Evolutionary conservation across 2,113 vertebrate species (phyloP).

Genomic region (Onychorhynchus coronatus): DNA sequence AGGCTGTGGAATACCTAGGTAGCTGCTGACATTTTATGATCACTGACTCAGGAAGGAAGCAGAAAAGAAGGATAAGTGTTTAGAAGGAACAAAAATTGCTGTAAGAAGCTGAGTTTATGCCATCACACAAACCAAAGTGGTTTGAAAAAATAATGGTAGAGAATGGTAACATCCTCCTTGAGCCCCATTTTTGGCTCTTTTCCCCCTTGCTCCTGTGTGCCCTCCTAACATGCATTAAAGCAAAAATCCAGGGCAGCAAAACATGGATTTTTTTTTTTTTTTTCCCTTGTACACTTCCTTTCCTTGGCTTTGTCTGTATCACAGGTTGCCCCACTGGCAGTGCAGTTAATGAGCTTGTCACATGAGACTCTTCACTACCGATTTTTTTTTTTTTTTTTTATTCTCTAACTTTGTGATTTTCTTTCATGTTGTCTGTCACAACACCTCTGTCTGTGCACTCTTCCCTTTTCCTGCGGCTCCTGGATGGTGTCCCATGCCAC

Average conservation of each 20-base stretch:
- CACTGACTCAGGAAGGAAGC: not conserved
- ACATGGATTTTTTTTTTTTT: not conserved
- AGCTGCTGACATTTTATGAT: not conserved
- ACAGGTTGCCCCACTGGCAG: not conserved
- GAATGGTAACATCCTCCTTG: not conserved
- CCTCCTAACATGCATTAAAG: not conserved
- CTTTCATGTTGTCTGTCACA: conserved; percentile 52
- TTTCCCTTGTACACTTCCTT: not conserved
- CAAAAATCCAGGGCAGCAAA: not conserved
- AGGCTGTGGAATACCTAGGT: not conserved
- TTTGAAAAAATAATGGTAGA: not conserved
- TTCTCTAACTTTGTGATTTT: conserved; percentile 47
- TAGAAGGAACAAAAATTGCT: not conserved
- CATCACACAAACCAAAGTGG: not conserved
- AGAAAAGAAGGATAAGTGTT: not conserved
- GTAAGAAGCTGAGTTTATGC: not conserved
- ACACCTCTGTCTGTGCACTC: conserved; percentile 43
- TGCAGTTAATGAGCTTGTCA: conserved; percentile 3
- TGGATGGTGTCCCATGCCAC: conserved; percentile 53
- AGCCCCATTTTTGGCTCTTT: not conserved
- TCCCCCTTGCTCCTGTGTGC: not conserved
- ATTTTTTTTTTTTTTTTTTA: not conserved
- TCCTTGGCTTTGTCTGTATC: not conserved
- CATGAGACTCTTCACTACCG: not conserved
- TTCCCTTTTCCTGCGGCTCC: conserved; percentile 60